Percentiles rank a stretch among this genome's conserved stretches.
phyloP scores from a whole-genome alignment of 2,113 vertebrate genomes.

The Gobiocypris rarus region DNA sequence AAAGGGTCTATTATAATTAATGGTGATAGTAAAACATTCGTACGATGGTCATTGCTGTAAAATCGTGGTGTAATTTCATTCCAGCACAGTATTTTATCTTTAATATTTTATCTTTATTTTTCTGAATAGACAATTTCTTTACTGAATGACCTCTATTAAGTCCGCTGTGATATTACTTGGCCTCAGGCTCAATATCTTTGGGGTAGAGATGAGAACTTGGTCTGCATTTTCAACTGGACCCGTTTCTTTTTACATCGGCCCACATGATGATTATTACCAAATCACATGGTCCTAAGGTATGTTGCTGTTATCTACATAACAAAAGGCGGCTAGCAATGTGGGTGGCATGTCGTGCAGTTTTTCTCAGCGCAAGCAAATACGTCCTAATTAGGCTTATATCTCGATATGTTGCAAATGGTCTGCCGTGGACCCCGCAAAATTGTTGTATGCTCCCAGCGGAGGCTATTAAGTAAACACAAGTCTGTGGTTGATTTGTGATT shows the following conservation, averaged over 20 bases:
- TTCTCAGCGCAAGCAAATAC: neutral
- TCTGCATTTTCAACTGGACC: constrained; percentile 8
- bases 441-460: constrained; percentile 8
- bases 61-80: neutral
- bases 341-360: neutral
- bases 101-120: constrained; percentile 21
- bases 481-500: constrained; percentile 35
- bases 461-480: constrained; percentile 10
- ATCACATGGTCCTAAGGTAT: neutral
- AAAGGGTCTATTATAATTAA: too few species aligned
- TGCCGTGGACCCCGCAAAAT: neutral
- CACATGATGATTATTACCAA: neutral
- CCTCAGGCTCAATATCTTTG: neutral
- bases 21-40: neutral
- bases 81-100: neutral
- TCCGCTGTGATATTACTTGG: neutral
- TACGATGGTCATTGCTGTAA: neutral
- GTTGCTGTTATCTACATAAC: constrained; percentile 1
- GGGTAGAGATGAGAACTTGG: constrained; percentile 1
- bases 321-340: neutral
- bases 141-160: constrained; percentile 6
- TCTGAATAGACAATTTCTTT: constrained; percentile 9
- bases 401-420: constrained; percentile 1
- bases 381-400: neutral
- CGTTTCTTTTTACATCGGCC: neutral